These are phyloP conservation scores for Drosophila melanocephala DNA, from an alignment of 2,888 invertebrate species.

Conservation along the genomic window DNA sequence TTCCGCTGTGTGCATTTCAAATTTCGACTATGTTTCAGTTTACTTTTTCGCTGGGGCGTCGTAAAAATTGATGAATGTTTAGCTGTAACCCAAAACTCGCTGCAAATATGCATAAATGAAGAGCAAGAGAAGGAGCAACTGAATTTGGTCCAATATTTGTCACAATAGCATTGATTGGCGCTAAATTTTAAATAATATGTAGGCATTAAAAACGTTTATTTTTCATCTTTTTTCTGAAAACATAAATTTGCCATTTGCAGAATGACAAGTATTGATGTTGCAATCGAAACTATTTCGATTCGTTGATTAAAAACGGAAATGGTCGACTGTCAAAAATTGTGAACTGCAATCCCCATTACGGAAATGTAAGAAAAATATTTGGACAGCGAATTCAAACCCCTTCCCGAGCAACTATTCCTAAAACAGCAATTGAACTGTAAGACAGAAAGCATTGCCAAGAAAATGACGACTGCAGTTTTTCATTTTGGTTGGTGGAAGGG, in stretches of 20 bases:
- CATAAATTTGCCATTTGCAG: slow-evolving; percentile 51
- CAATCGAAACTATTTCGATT: slow-evolving; percentile 65
- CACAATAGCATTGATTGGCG: slow-evolving; percentile 64
- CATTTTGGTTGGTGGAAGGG: slow-evolving; percentile 7
- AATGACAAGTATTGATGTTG: slow-evolving; percentile 71
- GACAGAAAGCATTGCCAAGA: slow-evolving; percentile 68
- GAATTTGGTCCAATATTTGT: slow-evolving; percentile 34
- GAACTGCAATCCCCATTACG: slow-evolving; percentile 40
- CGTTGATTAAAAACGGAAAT: slow-evolving; percentile 63
- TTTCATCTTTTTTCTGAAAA: slow-evolving; percentile 14
- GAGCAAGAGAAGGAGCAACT: not conserved
- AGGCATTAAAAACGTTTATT: slow-evolving; percentile 30
- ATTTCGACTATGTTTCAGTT: slow-evolving; percentile 21
- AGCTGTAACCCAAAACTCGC: slow-evolving; percentile 11
- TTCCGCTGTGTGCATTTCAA: slow-evolving; percentile 46
- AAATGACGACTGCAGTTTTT: slow-evolving; percentile 71
- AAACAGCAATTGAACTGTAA: slow-evolving; percentile 65
- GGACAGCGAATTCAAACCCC: slow-evolving; percentile 28
- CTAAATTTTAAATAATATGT: slow-evolving; percentile 65
- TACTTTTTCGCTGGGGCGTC: slow-evolving; percentile 65
- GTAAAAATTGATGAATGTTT: slow-evolving; percentile 76
- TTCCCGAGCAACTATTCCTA: not conserved
- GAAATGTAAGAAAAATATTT: slow-evolving; percentile 65
- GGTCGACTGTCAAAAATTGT: slow-evolving; percentile 53
- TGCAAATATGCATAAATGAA: slow-evolving; percentile 28